Evolutionary conservation across 2,888 invertebrate genomes (phyloP).

Genomic region (Scelioninae gen. 1): DNA sequence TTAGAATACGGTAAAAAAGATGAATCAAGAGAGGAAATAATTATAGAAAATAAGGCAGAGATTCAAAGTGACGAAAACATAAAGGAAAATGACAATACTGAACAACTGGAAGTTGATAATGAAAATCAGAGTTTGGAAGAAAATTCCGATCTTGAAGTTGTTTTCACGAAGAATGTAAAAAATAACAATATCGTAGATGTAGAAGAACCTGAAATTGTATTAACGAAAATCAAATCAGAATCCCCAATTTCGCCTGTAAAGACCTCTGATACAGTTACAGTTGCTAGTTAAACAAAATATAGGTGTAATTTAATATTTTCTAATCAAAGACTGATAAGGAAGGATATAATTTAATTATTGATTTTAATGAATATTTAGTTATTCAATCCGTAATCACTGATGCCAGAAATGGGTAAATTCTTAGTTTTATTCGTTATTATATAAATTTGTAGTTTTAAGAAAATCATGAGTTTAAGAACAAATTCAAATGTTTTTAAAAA

Average conservation of each 20-base stretch:
- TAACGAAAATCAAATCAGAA: neutral
- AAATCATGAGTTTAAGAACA: too few relatives aligned
- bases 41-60: neutral
- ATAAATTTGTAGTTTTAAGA: too few relatives aligned
- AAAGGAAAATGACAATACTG: neutral
- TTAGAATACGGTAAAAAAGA: neutral
- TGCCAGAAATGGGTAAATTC: too few relatives aligned
- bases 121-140: neutral
- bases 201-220: constrained; percentile 24
- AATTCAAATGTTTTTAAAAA: too few relatives aligned
- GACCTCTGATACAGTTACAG: too few relatives aligned
- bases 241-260: neutral
- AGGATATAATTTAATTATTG: too few relatives aligned
- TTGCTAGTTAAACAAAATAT: too few relatives aligned
- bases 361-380: too few relatives aligned
- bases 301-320: too few relatives aligned
- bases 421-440: too few relatives aligned
- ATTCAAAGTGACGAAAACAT: neutral
- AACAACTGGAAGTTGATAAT: neutral
- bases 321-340: too few relatives aligned
- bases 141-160: constrained; percentile 6
- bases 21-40: neutral
- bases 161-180: constrained; percentile 3
- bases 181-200: neutral
- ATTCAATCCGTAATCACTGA: too few relatives aligned